These are phyloP conservation scores for Dermochelys coriacea DNA, from an alignment of 2,797 vertebrate genomes.

Conservation along the genomic window DNA sequence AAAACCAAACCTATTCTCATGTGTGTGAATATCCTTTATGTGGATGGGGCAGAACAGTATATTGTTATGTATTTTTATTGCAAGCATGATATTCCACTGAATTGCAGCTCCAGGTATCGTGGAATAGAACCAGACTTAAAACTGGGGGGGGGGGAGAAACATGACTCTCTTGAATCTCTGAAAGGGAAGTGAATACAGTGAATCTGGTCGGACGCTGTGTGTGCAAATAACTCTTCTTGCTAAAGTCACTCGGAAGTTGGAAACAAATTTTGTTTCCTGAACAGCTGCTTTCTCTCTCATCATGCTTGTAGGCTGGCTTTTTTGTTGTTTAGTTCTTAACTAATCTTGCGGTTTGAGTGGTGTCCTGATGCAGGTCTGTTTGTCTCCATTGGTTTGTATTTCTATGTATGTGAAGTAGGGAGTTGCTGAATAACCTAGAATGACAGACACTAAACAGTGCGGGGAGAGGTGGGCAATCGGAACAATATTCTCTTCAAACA, in stretches of 20 bases:
- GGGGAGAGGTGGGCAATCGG: background rate
- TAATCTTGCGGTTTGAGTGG: background rate
- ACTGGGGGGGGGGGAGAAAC: background rate
- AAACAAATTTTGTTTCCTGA: background rate
- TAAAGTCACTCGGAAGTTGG: constrained; percentile 39
- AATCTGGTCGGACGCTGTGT: background rate
- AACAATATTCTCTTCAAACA: background rate
- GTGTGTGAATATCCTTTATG: constrained; percentile 35
- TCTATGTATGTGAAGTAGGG: background rate
- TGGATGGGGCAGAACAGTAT: constrained; percentile 47
- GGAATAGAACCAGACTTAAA: background rate
- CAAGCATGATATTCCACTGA: background rate
- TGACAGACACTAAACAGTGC: background rate
- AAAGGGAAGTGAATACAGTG: constrained; percentile 8
- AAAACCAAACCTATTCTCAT: constrained; percentile 16
- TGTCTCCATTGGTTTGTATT: constrained; percentile 9
- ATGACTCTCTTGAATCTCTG: background rate
- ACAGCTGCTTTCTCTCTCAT: background rate
- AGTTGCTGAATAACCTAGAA: background rate
- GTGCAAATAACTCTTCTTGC: constrained; percentile 20
- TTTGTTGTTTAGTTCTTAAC: background rate
- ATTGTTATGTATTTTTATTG: background rate
- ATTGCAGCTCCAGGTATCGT: constrained; percentile 9
- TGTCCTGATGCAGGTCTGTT: background rate
- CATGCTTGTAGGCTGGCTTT: background rate